A percentile compares a stretch with the other conserved stretches of the same genome.
Evolutionary conservation across 2,797 vertebrate genomes (phyloP).

Genomic region (Gadopsis bispinosus): DNA sequence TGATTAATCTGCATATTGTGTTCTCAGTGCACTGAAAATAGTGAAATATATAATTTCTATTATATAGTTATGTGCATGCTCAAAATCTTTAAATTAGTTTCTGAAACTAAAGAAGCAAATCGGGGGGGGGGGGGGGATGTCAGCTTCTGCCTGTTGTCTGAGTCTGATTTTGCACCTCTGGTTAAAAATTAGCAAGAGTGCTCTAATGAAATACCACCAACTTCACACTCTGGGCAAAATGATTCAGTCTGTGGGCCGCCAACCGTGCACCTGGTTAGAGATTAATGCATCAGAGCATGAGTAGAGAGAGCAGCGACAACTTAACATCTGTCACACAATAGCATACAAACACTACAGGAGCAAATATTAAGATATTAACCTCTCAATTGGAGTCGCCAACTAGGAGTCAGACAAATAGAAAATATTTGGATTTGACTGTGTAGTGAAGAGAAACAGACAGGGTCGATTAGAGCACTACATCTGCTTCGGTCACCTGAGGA

Average conservation of each 20-base stretch:
- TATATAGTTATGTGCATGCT: not conserved
- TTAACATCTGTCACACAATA: constrained; percentile 29
- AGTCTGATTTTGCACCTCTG: constrained; percentile 41
- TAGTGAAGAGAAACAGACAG: not conserved
- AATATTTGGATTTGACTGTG: not conserved
- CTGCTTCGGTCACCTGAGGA: constrained; percentile 18
- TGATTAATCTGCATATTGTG: not conserved
- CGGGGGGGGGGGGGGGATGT: constrained; percentile 5
- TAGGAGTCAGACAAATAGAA: not conserved
- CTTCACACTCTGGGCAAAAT: constrained; percentile 57
- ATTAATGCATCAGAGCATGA: constrained; percentile 37
- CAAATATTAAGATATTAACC: not conserved
- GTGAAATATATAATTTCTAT: not conserved
- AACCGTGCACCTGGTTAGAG: constrained; percentile 35
- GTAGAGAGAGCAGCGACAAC: constrained; percentile 25
- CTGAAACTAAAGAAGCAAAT: not conserved
- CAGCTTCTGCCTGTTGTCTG: constrained; percentile 24
- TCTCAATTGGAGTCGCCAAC: not conserved
- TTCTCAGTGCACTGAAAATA: not conserved
- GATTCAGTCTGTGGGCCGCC: constrained; percentile 50
- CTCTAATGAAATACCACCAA: constrained; percentile 67
- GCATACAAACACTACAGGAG: not conserved
- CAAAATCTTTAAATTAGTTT: not conserved
- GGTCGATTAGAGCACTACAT: constrained; percentile 5
- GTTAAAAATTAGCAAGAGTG: constrained; percentile 72